Percentiles rank a stretch among this genome's conserved stretches.
phyloP scores from a whole-genome alignment of 1,140 invertebrate genomes.

The Wiebesia pumilae region DNA sequence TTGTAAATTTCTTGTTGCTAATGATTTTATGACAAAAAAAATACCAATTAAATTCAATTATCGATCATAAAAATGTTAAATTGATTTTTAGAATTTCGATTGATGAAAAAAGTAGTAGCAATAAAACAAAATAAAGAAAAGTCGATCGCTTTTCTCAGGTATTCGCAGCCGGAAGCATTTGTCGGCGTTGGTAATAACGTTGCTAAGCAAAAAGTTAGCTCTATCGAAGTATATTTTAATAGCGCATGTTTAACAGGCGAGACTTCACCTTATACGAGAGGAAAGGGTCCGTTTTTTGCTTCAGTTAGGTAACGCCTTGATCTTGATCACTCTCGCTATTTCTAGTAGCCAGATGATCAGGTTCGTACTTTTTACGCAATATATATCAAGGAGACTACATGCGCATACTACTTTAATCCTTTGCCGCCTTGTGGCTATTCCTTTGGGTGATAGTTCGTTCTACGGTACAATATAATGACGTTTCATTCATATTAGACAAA shows the following conservation, averaged over 20 bases:
- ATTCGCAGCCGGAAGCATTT: conserved; percentile 12
- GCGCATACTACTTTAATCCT: background rate
- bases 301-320: conserved; percentile 38
- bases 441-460: conserved; percentile 34
- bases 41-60: conserved; percentile 7
- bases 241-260: background rate
- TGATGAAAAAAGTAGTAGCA: background rate
- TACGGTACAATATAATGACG: background rate
- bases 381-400: background rate
- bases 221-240: conserved; percentile 35
- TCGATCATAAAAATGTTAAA: background rate
- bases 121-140: background rate
- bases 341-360: conserved; percentile 22
- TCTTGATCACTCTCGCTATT: conserved; percentile 35
- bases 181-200: conserved; percentile 39
- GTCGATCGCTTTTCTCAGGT: background rate
- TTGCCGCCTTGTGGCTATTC: background rate
- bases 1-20: background rate
- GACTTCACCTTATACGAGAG: background rate
- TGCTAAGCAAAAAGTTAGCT: conserved; percentile 28
- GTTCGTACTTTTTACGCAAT: conserved; percentile 24
- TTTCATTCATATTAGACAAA: background rate
- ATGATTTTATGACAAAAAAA: background rate
- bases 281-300: background rate
- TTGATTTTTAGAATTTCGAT: background rate